Base-by-base conservation (phyloP, 2,888 invertebrate species). In the Hypena proboscidalis region DNA sequence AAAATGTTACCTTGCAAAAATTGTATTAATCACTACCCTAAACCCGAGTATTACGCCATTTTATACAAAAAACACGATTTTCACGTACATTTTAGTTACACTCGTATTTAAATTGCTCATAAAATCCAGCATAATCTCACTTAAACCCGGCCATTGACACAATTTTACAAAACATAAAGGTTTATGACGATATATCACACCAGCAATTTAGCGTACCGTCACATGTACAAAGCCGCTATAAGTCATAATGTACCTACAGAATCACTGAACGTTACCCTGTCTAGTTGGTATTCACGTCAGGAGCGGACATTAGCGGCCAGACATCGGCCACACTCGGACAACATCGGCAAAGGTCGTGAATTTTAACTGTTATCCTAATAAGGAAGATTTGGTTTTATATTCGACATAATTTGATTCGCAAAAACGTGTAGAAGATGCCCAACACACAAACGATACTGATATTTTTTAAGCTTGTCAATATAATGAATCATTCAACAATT, bases 221-320 rank as follows among this genome's bases (percentile, higher is more conserved):
- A 11, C 59, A 51, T 41, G 26, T 31, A 27, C 33, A 44, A 37
- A 43, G 36, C 43, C 26, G 25, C 29, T 34, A 45, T 55, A 63
- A 43, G 30, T 60, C 51, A 43, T 42, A 37, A 62, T 47, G 34
- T 59, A 47, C n/a, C n/a, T n/a, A n/a, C 23, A 36, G 42, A 54
- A 58, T 54, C 52, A 56, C 52, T 45, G 53, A 52, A 35, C 42
- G 45, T 61, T 46, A 39, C 15, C 26, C 13, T 9, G 23, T 32
- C 30, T 64, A 37, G 37, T 52, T 64, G 37, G 22, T 64, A 61
- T 64, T 61, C 61, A 37, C 29, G 39, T 41, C 64, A 64, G 33
- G 29, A 27, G 10, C 33, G 23, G 15, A 25, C 51, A 40, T 60
- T 59, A 55, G 27, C 46, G 22, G 13, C 11, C n/a, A n/a, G 9